Evolutionary conservation across 2,113 vertebrate genomes (phyloP), one percentile per base, ranked within the genome.

Genomic region (Pedionomus torquatus): DNA sequence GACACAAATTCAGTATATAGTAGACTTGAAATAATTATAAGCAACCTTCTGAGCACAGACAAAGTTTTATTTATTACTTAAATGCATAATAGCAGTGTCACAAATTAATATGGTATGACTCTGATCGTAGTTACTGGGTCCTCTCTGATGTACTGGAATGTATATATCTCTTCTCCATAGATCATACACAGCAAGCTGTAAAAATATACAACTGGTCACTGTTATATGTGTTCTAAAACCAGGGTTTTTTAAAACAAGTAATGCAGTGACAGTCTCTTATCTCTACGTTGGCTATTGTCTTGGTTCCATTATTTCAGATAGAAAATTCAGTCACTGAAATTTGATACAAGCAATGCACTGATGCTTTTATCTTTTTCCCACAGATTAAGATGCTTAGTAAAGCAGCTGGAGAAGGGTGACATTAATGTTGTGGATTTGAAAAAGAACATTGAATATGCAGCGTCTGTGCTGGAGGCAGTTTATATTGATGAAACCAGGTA

Each of bases 401-500:
- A 99, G 93, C 99, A 99, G 98, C 98, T 99, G 97, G 99, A 99
- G 96, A 99, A 98, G 31, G 99, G 99, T 71, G 99, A 99, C 20
- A 98, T 99, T 83, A 99, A 99, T 63, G 90, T 99, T 9, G 97
- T 98, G 52, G 99, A 99, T 82, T 98, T 99, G 71, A 99, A 99
- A 97, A 99, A 99, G 97, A 99, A 99, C 93, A 99, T 99, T 89
- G 99, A 99, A 97, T 98, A 99, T 95, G 99, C 99, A 17, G 99
- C 99, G 1, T 99, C 99, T 35, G 99, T 99, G 89, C 83, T 99
- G 98, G 99, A 99, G 94, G 98, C 99, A 0, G 99, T 99, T 84
- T 99, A 99, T 97, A 99, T 99, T 0, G 99, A 99, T n/a, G 99
- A 99, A 98, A 99, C 99, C 81, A 99, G 99, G 99, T 99, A 94